Evolutionary conservation across 2,113 vertebrate species (phyloP), one percentile per base, ranked within the genome.

Genomic region (Heterotis niloticus): DNA sequence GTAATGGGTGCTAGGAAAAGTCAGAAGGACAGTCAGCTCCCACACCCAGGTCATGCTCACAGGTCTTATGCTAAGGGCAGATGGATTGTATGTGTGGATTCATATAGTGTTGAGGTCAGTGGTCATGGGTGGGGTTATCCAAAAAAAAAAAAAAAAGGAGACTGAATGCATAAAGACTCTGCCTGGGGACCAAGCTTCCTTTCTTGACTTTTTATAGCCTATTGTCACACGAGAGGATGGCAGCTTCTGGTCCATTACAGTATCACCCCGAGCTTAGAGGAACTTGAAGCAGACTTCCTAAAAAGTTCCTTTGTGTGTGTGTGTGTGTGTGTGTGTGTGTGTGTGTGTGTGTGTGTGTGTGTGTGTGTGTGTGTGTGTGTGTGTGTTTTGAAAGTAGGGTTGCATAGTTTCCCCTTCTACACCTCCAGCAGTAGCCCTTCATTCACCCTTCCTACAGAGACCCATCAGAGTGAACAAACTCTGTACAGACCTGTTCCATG

Each of bases 241-340:
- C 10, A 44, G 24, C 20, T 68, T 29, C 24, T 0, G 59, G 20
- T 20, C 13, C 14, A 62, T 20, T 20, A 20, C 2, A 20, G 13
- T 62, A 3, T 10, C 59, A 62, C 59, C 59, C 59, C 11, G 59
- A 62, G 59, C 34, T 7, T 44, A 76, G 59, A 56, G 57, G 59
- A 75, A 60, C 74, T 29, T 26, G 2, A 56, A 17, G 17, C 59
- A 26, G 16, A 52, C 64, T 77, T 77, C 75, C 75, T 77, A 52
- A 65, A 77, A 67, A 13, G 12, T 13, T 24, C n/a, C 62, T 51
- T 20, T 62, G 23, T 29, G 23, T 77, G 62, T 23, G 17, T 44
- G 34, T 44, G 34, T 44, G 34, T 7, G 34, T 7, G 34, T 7
- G 34, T 7, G 34, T 7, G 34, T 7, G 7, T 44, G 34, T 44